Percentiles rank a stretch among this genome's conserved stretches.
Conservation (phyloP, 2,888 invertebrate genomes). For the Gymnocheta viridis region DNA sequence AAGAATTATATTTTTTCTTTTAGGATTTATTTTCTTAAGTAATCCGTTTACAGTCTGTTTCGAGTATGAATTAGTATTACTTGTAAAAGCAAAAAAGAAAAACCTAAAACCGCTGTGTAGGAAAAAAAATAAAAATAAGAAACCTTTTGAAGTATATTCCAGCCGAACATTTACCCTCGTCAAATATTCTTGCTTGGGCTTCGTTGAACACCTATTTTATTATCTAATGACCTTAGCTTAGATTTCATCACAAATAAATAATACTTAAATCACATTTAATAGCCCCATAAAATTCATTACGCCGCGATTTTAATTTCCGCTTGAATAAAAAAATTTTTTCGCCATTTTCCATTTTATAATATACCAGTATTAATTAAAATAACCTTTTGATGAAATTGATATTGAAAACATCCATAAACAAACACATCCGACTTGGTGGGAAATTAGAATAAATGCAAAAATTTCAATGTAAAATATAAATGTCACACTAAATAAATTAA, state of each 20-base stretch:
- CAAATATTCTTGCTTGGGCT: not conserved
- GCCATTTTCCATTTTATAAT: not conserved
- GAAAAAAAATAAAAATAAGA: no score
- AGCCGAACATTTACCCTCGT: no score
- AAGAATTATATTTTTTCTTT: no score
- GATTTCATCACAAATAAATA: not conserved
- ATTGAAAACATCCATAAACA: not conserved
- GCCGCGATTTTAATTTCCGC: conserved; percentile 6
- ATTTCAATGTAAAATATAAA: not conserved
- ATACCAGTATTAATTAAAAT: conserved; percentile 25
- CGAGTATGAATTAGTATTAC: no score
- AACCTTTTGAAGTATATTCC: no score
- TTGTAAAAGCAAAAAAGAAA: no score
- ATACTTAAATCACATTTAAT: not conserved
- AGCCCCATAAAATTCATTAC: not conserved
- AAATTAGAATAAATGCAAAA: not conserved
- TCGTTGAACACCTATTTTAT: no score
- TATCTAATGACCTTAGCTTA: not conserved
- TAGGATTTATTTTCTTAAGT: no score
- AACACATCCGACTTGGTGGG: not conserved
- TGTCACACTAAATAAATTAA: not conserved
- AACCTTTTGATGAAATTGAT: conserved; percentile 19
- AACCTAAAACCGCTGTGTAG: no score
- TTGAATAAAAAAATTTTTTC: not conserved
- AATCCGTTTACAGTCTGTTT: no score